These are phyloP conservation scores for Caiman crocodilus DNA, from an alignment of 2,797 vertebrate species.

Conservation along the genomic window DNA sequence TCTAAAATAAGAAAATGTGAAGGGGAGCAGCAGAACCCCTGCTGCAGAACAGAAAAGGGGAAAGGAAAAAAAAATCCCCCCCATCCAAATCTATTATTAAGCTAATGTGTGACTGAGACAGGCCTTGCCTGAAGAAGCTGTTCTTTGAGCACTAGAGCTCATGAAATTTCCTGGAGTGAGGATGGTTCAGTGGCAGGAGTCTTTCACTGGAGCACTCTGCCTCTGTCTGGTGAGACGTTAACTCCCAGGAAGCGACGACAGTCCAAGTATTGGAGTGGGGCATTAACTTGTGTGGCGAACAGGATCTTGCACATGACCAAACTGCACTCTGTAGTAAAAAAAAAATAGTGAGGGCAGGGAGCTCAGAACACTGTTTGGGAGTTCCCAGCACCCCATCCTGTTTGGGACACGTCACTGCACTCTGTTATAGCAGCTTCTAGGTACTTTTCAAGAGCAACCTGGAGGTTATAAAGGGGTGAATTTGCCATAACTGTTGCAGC, in stretches of 20 bases:
- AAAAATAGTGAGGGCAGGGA: neutral
- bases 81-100: neutral
- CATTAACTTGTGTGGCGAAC: neutral
- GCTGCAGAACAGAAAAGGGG: neutral
- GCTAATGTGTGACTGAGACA: neutral
- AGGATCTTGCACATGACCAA: neutral
- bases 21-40: neutral
- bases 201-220: neutral
- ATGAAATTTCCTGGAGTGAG: neutral
- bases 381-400: neutral
- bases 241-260: neutral
- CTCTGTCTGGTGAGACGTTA: neutral
- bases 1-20: neutral
- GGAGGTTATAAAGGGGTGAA: neutral
- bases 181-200: neutral
- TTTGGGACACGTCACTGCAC: neutral
- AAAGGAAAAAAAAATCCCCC: slow-evolving; percentile 24
- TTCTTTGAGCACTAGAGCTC: neutral
- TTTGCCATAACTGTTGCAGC: neutral
- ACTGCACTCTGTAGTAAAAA: neutral
- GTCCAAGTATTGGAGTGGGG: neutral
- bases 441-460: slow-evolving; percentile 1
- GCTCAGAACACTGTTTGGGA: neutral
- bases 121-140: neutral
- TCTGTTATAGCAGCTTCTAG: neutral